Evolutionary conservation across 2,113 vertebrate genomes (phyloP), one percentile per base, ranked within the genome.

Genomic region (Oenanthe oenanthe): DNA sequence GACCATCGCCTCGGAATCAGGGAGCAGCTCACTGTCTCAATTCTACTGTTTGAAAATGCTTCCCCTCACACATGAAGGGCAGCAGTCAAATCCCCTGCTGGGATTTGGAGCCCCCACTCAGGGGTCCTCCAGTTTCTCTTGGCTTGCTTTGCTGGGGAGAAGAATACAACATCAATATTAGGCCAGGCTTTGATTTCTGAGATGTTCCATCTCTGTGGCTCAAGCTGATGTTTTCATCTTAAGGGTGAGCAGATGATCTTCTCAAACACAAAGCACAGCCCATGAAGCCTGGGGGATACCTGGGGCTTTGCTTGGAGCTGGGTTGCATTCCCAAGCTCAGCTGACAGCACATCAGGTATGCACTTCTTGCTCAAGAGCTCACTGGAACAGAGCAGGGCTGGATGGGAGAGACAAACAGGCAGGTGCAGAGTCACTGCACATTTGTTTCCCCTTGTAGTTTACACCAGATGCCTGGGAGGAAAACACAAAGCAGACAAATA

Each of bases 141-240:
- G 45, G 19, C 42, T 62, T 48, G 7, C 36, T 42, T 67, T 68
- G 48, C 54, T 12, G 5, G 9, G 6, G 6, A 51, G 34, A 78
- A 62, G 22, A 26, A 7, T 6, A 11, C 0, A 2, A 18, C 20
- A 53, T 4, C 24, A 62, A 1, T 36, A 43, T 50, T 7, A 9
- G 19, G 45, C 21, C 50, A 50, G 45, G 9, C 58, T 85, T 57
- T 70, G 72, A 42, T 73, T 88, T 84, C 51, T 61, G 73, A 89
- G 66, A 47, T 0, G 0, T 76, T 24, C 9, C 38, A n/a, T 63
- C 47, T 29, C 12, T 80, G 65, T 76, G 83, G 75, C 67, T 48
- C 36, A 57, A 73, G 60, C 26, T 45, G 63, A 45, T 32, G 45
- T 18, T 80, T 53, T 66, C 72, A 5, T 8, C 5, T n/a, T 34